Evolutionary conservation across 1,140 invertebrate genomes (phyloP), one percentile per base, ranked within the genome.

Genomic region (Trichoplusia ni): DNA sequence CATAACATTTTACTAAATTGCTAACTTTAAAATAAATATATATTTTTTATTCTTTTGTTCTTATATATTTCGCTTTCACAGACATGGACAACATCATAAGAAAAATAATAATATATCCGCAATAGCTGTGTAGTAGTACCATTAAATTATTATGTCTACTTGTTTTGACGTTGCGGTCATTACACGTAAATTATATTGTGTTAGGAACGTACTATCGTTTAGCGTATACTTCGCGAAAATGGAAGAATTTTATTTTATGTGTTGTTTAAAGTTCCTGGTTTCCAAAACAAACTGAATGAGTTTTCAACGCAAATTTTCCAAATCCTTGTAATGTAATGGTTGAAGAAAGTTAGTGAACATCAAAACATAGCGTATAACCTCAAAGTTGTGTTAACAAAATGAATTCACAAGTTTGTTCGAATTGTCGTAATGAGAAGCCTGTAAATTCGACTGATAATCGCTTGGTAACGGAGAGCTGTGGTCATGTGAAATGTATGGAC

Each of bases 401-500:
- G 88, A 81, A 82, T 77, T 53, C 77, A 27, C 73, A 81, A 76
- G 66, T 90, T 76, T 90, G 88, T 79, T 81, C 86, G 23, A 88
- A 79, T 77, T 90, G 88, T 62, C 63, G 62, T 13, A 90, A 90
- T 54, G 74, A 82, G 67, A 87, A 90, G 49, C 49, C 72, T 62
- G 77, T 89, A 11, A 90, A 90, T 64, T 60, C 59, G 16, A 89
- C 92, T 67, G 58, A 90, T 81, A 88, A 94, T 71, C 85, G 92
- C 2, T 68, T 92, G 33, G 91, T 92, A 2, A 92, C 86, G 1
- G 92, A 92, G 51, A 91, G 80, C 38, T 92, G 92, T 77, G 92
- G 92, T 2, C 92, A 92, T 73, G 77, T 82, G n/a, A 92, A 92
- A 64, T 92, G 92, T 76, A 91, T 92, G 71, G 68, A 82, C 9